phyloP scores from a whole-genome alignment of 2,113 vertebrate species.

The Rutilus rutilus region DNA sequence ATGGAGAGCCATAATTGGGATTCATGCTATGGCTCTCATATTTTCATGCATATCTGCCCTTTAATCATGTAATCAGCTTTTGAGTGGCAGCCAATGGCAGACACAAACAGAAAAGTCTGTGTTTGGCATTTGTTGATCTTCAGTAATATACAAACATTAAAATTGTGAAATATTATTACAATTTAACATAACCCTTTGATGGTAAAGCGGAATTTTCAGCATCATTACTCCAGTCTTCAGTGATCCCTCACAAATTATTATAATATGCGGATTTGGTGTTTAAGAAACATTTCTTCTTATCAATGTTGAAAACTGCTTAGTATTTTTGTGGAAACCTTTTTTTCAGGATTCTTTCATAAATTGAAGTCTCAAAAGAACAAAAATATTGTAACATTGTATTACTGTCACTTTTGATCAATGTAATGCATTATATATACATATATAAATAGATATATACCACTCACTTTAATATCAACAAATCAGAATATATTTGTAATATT shows the following conservation, averaged over 20 bases:
- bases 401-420: background rate
- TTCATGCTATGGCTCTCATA: background rate
- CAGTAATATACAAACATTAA: too few relatives aligned
- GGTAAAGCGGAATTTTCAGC: background rate
- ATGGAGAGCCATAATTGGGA: conserved; percentile 13
- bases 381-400: background rate
- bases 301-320: background rate
- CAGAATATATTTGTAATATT: too few relatives aligned
- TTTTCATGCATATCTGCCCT: background rate
- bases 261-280: background rate
- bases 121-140: background rate
- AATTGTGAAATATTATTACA: too few relatives aligned
- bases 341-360: background rate
- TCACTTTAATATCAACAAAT: too few relatives aligned
- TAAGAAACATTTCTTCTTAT: background rate
- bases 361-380: background rate
- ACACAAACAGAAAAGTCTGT: background rate
- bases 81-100: background rate
- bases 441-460: too few relatives aligned
- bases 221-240: background rate
- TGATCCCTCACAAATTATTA: background rate
- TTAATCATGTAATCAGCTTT: conserved; percentile 7
- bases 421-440: background rate
- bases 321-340: background rate
- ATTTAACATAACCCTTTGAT: background rate